Evolutionary conservation across 2,797 vertebrate genomes (phyloP), one percentile per base, ranked within the genome.

Genomic region (Ctenosaura bakeri): DNA sequence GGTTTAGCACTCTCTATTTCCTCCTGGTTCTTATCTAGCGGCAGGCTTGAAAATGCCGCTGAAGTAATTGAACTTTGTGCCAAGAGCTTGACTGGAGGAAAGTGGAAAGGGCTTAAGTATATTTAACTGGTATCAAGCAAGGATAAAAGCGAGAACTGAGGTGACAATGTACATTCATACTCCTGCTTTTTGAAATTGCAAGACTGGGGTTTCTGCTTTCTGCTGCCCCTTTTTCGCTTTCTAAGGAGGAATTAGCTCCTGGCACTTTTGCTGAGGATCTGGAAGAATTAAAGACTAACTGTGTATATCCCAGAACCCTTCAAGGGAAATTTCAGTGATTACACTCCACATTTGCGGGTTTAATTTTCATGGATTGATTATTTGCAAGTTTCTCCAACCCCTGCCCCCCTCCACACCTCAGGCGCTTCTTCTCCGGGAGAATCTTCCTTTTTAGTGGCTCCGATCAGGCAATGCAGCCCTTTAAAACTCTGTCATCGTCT

Each of bases 111-210:
- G 46, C 13, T 89, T 54, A 4, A 32, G 1, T 16, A 9, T 85
- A 1, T 64, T 88, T 90, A 87, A 74, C 6, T 88, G 54, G 4
- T 6, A 0, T 64, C 71, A 50, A 85, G 71, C 83, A 26, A 0
- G 0, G 74, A 90, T 90, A 66, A 89, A 90, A 90, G 3, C 46
- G 38, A 29, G 26, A 69, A 91, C 88, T 90, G 90, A 87, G 90
- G 89, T 83, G 79, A 83, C 0, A 20, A 3, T 0, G 54, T 54
- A 69, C 52, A 32, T 83, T 90, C 26, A 56, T 79, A 2, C 0
- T 0, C 54, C 88, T 38, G 71, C 83, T 22, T 83, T 92, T 59
- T 92, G 77, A 92, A 95, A 91, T 84, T 74, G 66, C 88, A 92
- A 93, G 79, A 73, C 46, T 83, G 71, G n/a, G 8, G 0, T 79